phyloP scores from a whole-genome alignment of 2,113 vertebrate genomes.

The Macquaria ambigua region DNA sequence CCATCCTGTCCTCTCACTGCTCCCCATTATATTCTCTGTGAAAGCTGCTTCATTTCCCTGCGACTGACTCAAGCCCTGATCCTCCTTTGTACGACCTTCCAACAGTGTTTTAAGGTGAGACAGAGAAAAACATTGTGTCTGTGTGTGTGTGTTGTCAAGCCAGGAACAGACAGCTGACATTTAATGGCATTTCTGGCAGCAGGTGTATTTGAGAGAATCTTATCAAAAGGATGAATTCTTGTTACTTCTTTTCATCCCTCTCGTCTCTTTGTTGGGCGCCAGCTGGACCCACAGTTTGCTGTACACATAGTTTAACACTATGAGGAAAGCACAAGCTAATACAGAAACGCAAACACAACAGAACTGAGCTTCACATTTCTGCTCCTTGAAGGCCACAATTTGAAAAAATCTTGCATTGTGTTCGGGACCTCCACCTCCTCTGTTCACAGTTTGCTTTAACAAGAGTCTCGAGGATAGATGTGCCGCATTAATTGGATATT shows the following conservation, averaged over 20 bases:
- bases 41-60: conserved; percentile 35
- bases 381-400: conserved; percentile 10
- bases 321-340: background rate
- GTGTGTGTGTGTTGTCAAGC: conserved; percentile 35
- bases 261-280: conserved; percentile 28
- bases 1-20: background rate
- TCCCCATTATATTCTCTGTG: conserved; percentile 31
- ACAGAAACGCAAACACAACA: background rate
- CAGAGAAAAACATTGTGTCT: background rate
- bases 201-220: conserved; percentile 71
- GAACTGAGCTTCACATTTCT: background rate
- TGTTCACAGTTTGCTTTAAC: conserved; percentile 49
- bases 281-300: conserved; percentile 41
- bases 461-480: conserved; percentile 47
- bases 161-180: conserved; percentile 69
- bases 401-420: background rate
- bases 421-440: conserved; percentile 35
- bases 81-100: conserved; percentile 37
- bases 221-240: conserved; percentile 57
- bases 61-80: conserved; percentile 16
- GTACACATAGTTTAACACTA: background rate
- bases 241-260: conserved; percentile 16
- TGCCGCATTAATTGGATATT: conserved; percentile 61
- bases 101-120: conserved; percentile 46
- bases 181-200: conserved; percentile 72